Evolutionary conservation across 2,113 vertebrate species (phyloP).

Genomic region (Morphnarchus princeps): DNA sequence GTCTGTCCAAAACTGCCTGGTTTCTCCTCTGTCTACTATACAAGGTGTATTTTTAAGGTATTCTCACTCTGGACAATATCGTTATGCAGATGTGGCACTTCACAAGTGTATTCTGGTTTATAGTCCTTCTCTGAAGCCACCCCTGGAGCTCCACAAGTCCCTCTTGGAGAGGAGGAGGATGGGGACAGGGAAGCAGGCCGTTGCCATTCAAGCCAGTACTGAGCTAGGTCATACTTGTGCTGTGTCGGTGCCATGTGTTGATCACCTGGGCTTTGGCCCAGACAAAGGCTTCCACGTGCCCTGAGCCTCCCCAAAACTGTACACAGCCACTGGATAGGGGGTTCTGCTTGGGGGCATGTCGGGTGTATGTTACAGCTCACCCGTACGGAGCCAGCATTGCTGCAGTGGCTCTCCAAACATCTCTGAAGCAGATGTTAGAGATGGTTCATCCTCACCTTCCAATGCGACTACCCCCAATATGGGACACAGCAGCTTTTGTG

Average conservation of each 20-base stretch:
- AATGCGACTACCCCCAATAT: neutral
- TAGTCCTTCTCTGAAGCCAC: neutral
- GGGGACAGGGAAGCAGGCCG: neutral
- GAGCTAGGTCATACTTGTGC: neutral
- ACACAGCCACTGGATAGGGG: fast-evolving
- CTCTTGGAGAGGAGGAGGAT: neutral
- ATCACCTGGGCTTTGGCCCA: neutral
- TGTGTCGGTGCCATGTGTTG: fast-evolving
- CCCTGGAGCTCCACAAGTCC: neutral
- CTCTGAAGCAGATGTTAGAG: neutral
- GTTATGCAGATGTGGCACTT: neutral
- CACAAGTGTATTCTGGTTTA: neutral
- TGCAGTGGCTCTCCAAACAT: neutral
- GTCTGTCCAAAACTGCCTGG: neutral
- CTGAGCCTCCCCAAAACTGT: neutral
- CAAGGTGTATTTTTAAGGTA: neutral
- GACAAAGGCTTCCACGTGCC: neutral
- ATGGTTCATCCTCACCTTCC: neutral
- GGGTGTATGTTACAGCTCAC: neutral
- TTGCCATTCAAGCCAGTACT: neutral
- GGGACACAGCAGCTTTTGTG: neutral
- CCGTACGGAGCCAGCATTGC: fast-evolving
- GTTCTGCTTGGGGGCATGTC: neutral
- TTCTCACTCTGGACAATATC: neutral
- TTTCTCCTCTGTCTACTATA: neutral